Evolutionary conservation across 2,888 invertebrate species (phyloP).

Genomic region (Atethmia centrago): DNA sequence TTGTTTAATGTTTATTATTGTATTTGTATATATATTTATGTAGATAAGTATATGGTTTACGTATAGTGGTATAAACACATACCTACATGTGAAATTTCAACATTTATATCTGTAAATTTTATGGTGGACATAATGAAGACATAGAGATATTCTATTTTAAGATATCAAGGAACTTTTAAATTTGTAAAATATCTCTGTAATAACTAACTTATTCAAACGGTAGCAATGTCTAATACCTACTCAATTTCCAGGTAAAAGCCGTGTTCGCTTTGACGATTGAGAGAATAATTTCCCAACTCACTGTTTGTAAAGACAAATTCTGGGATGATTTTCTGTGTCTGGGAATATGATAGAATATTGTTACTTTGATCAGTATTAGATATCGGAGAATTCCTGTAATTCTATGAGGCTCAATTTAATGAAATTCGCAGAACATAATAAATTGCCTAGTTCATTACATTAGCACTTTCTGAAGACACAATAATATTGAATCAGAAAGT

Average conservation of each 20-base stretch:
- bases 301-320: background rate
- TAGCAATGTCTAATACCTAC: background rate
- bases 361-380: background rate
- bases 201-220: background rate
- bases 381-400: background rate
- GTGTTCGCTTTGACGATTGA: background rate
- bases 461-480: background rate
- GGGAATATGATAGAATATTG: background rate
- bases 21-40: no score
- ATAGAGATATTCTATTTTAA: no score
- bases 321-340: background rate
- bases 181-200: background rate
- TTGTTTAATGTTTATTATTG: no score
- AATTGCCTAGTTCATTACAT: background rate
- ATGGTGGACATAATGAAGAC: no score
- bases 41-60: no score
- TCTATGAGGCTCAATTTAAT: background rate
- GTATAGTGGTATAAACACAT: no score
- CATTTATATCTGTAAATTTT: no score
- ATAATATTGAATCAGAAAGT: conserved; percentile 17
- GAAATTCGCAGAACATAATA: background rate
- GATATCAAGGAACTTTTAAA: no score
- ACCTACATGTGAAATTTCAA: no score
- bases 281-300: background rate
- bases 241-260: background rate